These are phyloP conservation scores for Lepus americanus DNA, from an alignment of 2,113 vertebrate species.

Conservation along the genomic window DNA sequence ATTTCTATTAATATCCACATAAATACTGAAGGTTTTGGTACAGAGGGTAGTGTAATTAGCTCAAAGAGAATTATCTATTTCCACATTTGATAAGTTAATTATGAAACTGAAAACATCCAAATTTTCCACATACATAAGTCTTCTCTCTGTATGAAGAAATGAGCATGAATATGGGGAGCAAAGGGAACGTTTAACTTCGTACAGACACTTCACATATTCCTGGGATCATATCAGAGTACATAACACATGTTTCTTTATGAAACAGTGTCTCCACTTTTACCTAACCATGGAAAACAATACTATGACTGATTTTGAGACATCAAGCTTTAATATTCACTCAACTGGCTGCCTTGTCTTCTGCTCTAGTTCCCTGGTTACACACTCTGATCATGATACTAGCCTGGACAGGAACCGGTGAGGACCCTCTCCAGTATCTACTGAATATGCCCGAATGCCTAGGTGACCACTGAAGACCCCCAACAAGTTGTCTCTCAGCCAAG, in stretches of 20 bases:
- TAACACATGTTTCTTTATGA: neutral
- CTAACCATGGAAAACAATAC: neutral
- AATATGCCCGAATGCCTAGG: neutral
- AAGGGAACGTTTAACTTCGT: neutral
- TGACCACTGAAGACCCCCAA: neutral
- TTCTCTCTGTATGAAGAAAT: neutral
- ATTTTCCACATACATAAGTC: neutral
- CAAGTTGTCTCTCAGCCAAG: neutral
- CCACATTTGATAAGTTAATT: neutral
- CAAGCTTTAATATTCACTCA: neutral
- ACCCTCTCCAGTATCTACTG: neutral
- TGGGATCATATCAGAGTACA: neutral
- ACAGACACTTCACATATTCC: neutral
- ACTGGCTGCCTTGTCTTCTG: neutral
- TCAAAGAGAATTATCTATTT: neutral
- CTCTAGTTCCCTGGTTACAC: neutral
- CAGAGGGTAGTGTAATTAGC: neutral
- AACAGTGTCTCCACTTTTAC: neutral
- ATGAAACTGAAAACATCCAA: slow-evolving; percentile 25
- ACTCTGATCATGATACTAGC: neutral
- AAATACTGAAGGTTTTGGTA: neutral
- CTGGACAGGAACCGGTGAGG: neutral
- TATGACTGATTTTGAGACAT: neutral
- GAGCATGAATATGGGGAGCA: neutral
- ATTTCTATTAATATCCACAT: neutral